Percentiles rank a stretch among this genome's conserved stretches.
phyloP scores from a whole-genome alignment of 2,113 vertebrate species.

The Thermophis baileyi region DNA sequence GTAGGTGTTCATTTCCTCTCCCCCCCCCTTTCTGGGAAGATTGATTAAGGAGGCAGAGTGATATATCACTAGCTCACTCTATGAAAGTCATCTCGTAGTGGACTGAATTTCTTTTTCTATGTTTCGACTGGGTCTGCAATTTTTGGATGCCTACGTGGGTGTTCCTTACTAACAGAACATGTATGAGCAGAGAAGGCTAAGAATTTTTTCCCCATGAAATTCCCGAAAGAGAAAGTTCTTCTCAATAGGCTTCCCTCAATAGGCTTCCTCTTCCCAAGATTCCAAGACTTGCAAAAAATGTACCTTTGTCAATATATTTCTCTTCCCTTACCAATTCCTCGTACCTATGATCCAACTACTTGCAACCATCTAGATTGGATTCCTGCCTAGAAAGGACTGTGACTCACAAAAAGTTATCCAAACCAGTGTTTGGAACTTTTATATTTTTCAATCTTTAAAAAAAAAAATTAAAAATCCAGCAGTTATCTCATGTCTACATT shows the following conservation, averaged over 20 bases:
- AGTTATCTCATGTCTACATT: background rate
- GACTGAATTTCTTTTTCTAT: background rate
- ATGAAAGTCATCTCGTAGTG: background rate
- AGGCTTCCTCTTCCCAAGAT: background rate
- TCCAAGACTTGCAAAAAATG: background rate
- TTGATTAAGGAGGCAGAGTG: background rate
- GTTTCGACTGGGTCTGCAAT: background rate
- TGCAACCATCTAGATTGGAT: background rate
- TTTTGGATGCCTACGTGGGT: background rate
- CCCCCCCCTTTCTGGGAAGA: background rate
- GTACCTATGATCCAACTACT: background rate
- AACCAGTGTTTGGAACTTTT: background rate
- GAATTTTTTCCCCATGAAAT: background rate
- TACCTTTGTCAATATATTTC: background rate
- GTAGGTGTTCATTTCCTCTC: constrained; percentile 23
- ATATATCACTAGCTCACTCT: background rate
- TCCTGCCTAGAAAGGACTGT: background rate
- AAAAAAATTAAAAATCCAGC: background rate
- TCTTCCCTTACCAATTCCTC: no score
- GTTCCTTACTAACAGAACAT: background rate
- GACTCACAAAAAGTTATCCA: background rate
- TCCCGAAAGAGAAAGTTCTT: background rate
- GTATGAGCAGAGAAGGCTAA: background rate
- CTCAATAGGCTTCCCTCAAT: background rate
- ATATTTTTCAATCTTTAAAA: background rate